Conservation (phyloP, 2,888 invertebrate genomes). For the Pammene fasciana region DNA sequence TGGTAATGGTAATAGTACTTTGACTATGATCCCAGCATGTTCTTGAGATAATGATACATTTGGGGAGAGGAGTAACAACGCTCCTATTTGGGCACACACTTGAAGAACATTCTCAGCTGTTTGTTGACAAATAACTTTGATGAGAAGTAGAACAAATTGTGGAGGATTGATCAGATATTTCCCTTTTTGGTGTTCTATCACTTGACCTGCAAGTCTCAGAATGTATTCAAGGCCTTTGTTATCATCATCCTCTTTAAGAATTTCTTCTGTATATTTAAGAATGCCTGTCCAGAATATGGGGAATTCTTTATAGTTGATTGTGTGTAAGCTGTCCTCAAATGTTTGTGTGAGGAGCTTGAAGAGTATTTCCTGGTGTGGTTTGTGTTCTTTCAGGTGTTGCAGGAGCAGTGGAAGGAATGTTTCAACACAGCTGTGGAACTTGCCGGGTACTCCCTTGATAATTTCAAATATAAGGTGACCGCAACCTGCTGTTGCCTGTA, state of each 20-base stretch:
- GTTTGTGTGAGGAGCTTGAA: conserved; percentile 87
- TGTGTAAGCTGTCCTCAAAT: conserved; percentile 84
- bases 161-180: conserved; percentile 84
- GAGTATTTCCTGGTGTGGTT: conserved; percentile 79
- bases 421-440: conserved; percentile 93
- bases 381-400: conserved; percentile 81
- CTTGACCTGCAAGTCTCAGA: conserved; percentile 83
- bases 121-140: conserved; percentile 77
- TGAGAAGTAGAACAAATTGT: conserved; percentile 83
- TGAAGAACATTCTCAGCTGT: conserved; percentile 75
- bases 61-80: conserved; percentile 83
- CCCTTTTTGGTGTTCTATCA: conserved; percentile 86
- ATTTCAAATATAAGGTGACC: conserved; percentile 95
- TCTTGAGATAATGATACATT: conserved; percentile 88
- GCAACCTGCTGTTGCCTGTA: conserved; percentile 89
- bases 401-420: conserved; percentile 87
- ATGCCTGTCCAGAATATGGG: conserved; percentile 86
- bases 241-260: conserved; percentile 64
- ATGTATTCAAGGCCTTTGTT: conserved; percentile 72
- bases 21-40: conserved; percentile 87
- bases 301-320: conserved; percentile 85
- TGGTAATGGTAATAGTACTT: conserved; percentile 84
- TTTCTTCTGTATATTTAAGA: conserved; percentile 65
- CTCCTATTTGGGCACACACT: conserved; percentile 82
- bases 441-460: conserved; percentile 90